Evolutionary conservation across 2,797 vertebrate species (phyloP).

Genomic region (Sylvia borin): DNA sequence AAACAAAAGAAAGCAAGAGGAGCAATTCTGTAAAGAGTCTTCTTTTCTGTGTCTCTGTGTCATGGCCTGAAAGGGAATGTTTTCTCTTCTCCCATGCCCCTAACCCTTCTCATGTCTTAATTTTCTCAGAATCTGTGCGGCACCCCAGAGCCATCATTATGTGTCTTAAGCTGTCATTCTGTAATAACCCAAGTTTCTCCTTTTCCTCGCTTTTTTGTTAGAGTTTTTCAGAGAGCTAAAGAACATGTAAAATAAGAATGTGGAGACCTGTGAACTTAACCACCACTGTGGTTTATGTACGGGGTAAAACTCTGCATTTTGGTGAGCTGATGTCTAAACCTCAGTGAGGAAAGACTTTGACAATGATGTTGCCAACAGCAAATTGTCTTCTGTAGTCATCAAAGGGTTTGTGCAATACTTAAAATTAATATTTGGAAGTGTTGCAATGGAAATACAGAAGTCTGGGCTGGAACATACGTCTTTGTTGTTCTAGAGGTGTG

Average conservation of each 20-base stretch:
- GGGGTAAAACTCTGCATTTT: not conserved
- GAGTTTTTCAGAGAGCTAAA: not conserved
- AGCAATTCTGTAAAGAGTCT: not conserved
- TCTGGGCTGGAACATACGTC: rapidly evolving
- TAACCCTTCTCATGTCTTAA: not conserved
- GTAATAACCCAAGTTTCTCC: not conserved
- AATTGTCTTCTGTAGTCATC: not conserved
- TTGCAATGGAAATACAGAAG: not conserved
- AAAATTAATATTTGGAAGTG: not conserved
- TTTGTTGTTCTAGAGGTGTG: not conserved
- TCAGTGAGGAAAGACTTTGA: not conserved
- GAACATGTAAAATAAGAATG: not conserved
- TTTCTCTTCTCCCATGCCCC: not conserved
- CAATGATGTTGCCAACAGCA: not conserved
- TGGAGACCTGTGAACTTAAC: rapidly evolving
- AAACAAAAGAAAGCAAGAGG: not conserved
- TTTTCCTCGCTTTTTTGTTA: not conserved
- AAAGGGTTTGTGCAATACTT: rapidly evolving
- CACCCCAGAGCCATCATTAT: not conserved
- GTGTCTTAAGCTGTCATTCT: not conserved
- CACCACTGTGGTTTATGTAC: not conserved
- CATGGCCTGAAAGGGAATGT: not conserved
- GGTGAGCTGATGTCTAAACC: not conserved
- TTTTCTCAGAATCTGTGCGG: not conserved
- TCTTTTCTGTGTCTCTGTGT: not conserved